Conservation (phyloP, 2,888 invertebrate genomes). For the Arctia plantaginis region DNA sequence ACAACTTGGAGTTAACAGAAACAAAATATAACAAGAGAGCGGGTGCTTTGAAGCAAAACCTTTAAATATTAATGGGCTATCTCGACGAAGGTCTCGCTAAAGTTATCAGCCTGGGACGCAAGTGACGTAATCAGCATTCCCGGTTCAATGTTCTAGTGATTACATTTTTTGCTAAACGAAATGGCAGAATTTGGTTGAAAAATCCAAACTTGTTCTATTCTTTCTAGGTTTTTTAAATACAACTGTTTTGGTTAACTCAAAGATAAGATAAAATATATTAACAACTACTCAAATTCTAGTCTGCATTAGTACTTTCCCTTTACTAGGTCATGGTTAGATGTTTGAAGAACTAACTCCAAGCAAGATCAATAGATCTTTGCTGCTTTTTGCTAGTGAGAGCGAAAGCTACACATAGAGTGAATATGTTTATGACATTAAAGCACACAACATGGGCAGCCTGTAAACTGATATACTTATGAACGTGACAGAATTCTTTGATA, state of each 20-base stretch:
- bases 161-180: slow-evolving; percentile 20
- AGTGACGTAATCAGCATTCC: slow-evolving; percentile 44
- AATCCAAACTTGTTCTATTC: background rate
- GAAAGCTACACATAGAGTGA: too few species aligned
- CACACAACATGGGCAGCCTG: background rate
- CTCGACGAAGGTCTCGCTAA: slow-evolving; percentile 38
- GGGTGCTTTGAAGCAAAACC: slow-evolving; percentile 41
- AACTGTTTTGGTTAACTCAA: too few species aligned
- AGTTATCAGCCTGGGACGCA: slow-evolving; percentile 42
- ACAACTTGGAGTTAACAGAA: slow-evolving; percentile 32
- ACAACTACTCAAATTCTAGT: background rate
- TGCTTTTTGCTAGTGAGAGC: background rate
- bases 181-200: background rate
- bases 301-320: background rate
- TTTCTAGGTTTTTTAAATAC: background rate
- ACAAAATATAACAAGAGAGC: slow-evolving; percentile 46
- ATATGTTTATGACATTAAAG: too few species aligned
- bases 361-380: too few species aligned
- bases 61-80: slow-evolving; percentile 51
- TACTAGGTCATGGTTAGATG: too few species aligned
- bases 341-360: too few species aligned
- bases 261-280: too few species aligned
- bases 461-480: background rate
- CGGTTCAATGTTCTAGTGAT: slow-evolving; percentile 40
- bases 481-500: background rate